A percentile compares a stretch with the other conserved stretches of the same genome.
These are phyloP conservation scores for Mythimna pallens DNA, from an alignment of 2,888 invertebrate genomes.

Conservation along the genomic window DNA sequence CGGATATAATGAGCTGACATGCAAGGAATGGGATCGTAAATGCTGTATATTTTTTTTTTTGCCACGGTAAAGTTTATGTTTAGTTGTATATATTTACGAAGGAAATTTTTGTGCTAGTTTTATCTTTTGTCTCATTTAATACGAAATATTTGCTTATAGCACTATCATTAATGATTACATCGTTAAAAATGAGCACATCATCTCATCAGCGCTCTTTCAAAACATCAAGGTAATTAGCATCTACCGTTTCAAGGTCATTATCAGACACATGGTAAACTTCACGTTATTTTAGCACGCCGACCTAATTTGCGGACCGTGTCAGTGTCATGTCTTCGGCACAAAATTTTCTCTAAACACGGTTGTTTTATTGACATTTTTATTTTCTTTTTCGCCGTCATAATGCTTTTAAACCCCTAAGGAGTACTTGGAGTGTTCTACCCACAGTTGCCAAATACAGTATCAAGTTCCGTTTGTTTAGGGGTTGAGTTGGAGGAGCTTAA, in stretches of 20 bases:
- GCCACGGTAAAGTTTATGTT: not conserved
- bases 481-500: not conserved
- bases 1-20: constrained; percentile 39
- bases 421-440: not conserved
- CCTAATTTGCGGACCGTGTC: constrained; percentile 74
- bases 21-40: constrained; percentile 29
- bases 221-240: constrained; percentile 56
- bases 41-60: not conserved
- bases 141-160: constrained; percentile 5
- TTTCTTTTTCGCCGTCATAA: not conserved
- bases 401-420: not conserved
- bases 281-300: constrained; percentile 70
- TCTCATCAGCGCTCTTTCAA: constrained; percentile 31
- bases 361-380: constrained; percentile 30
- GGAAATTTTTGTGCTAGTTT: not conserved
- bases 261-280: constrained; percentile 65
- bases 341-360: constrained; percentile 31
- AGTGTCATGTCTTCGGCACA: constrained; percentile 66
- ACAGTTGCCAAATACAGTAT: constrained; percentile 3
- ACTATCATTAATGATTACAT: constrained; percentile 13
- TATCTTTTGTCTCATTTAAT: not conserved
- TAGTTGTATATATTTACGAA: not conserved
- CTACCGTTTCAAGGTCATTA: constrained; percentile 65
- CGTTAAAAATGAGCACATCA: constrained; percentile 29
- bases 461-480: constrained; percentile 17